Evolutionary conservation across 2,888 invertebrate genomes (phyloP).

Genomic region (Sminthurinus aureus): DNA sequence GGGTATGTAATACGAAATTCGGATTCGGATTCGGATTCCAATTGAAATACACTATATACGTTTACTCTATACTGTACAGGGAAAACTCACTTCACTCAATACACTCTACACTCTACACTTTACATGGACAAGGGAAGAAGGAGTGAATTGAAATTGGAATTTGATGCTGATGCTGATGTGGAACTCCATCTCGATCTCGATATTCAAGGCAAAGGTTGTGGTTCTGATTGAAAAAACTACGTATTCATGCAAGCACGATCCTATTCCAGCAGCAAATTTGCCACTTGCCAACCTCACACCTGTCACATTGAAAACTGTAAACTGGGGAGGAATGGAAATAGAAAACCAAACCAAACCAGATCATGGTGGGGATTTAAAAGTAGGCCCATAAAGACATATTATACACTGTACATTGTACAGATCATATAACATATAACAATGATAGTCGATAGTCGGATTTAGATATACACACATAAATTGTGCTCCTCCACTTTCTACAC

Average conservation of each 20-base stretch:
- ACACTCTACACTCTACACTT: no score
- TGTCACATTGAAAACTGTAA: conserved; percentile 34
- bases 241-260: conserved; percentile 18
- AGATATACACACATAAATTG: no score
- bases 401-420: neutral
- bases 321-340: neutral
- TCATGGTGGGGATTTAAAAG: neutral
- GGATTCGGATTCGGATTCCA: neutral
- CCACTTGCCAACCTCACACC: conserved; percentile 52
- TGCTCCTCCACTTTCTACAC: no score
- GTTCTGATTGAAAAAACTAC: conserved; percentile 12
- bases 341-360: neutral
- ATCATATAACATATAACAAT: no score
- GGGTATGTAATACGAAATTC: neutral
- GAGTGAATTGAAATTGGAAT: neutral
- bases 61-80: neutral
- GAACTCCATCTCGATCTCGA: no score
- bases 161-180: neutral
- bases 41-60: neutral
- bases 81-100: no score
- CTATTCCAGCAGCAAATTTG: conserved; percentile 42
- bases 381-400: neutral
- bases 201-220: neutral
- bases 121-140: no score
- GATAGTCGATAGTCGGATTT: no score